phyloP scores from a whole-genome alignment of 2,888 invertebrate genomes.

The Drosophila gaucha region DNA sequence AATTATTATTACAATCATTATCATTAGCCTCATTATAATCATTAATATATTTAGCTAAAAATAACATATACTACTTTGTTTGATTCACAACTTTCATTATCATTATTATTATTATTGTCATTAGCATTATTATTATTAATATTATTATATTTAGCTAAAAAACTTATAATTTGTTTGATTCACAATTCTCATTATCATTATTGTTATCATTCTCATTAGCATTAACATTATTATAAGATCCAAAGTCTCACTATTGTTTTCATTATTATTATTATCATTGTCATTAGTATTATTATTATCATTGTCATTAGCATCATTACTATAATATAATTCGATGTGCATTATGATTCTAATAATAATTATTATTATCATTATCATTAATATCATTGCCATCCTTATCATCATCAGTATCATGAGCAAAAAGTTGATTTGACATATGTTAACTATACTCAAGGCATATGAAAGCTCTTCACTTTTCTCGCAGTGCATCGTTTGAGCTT shows the following conservation, averaged over 20 bases:
- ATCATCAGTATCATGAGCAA: neutral
- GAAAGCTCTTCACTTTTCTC: neutral
- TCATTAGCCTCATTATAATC: neutral
- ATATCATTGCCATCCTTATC: too few species aligned
- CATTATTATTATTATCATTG: neutral
- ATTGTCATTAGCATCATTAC: neutral
- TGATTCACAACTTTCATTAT: neutral
- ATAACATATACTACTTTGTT: too few species aligned
- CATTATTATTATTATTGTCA: neutral
- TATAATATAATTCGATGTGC: too few species aligned
- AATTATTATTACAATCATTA: neutral
- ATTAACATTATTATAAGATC: too few species aligned
- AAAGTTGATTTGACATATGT: neutral
- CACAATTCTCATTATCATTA: neutral
- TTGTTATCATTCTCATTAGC: neutral
- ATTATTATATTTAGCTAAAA: neutral
- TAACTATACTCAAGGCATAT: neutral
- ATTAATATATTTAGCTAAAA: neutral
- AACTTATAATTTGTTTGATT: too few species aligned
- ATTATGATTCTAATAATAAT: neutral
- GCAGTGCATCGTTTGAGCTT: conserved; percentile 34
- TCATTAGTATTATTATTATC: neutral
- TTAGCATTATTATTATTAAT: neutral
- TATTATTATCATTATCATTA: neutral
- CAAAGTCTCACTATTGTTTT: neutral